These are phyloP conservation scores for Aurelia sp. DNA, from an alignment of 30 jellyfish, hydroid and myxozoan species.

Conservation along the genomic window DNA sequence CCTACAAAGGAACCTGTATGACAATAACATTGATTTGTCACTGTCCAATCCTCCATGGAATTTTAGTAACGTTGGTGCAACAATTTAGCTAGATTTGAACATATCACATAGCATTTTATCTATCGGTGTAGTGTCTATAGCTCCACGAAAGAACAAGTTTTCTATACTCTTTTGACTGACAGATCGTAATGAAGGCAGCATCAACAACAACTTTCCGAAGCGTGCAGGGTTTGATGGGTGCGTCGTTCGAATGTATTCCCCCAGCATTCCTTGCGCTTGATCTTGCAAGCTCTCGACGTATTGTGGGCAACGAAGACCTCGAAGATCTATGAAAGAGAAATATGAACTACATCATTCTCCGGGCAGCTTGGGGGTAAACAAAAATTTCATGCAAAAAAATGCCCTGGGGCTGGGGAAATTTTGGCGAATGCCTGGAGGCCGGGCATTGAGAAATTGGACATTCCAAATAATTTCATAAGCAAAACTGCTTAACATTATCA, in stretches of 20 bases:
- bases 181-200: conserved; percentile 96
- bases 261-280: conserved; percentile 99
- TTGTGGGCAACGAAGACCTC: conserved; percentile 97
- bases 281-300: conserved; percentile 96
- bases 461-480: too few relatives aligned
- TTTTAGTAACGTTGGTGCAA: too few relatives aligned
- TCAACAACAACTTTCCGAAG: conserved; percentile 89
- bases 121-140: conserved; percentile 90
- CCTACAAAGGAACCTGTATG: too few relatives aligned
- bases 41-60: too few relatives aligned
- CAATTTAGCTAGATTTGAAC: conserved; percentile 83
- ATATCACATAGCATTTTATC: conserved; percentile 93
- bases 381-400: too few relatives aligned
- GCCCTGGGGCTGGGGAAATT: too few relatives aligned
- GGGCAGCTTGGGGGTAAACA: too few relatives aligned
- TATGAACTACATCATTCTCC: not conserved
- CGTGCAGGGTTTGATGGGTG: conserved; percentile 94
- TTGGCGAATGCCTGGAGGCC: too few relatives aligned
- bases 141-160: conserved; percentile 92
- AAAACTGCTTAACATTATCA: too few relatives aligned
- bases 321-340: conserved; percentile 63
- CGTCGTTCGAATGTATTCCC: conserved; percentile 94
- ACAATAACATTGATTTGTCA: too few relatives aligned
- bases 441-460: too few relatives aligned
- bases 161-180: conserved; percentile 91